phyloP scores from a whole-genome alignment of 2,797 vertebrate genomes.

The Otus scops region DNA sequence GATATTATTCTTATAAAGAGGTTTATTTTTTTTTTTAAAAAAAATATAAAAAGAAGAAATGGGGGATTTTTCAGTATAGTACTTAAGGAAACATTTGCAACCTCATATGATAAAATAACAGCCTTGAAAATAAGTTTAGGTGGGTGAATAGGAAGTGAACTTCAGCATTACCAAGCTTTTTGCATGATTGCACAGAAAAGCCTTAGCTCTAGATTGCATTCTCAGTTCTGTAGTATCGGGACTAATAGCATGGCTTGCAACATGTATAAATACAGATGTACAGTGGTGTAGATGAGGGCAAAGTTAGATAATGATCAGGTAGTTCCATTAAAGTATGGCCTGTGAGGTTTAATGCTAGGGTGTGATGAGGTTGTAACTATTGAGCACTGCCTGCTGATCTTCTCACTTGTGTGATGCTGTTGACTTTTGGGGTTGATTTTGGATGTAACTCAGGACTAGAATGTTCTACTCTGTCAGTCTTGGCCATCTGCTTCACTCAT shows the following conservation, averaged over 20 bases:
- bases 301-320: neutral
- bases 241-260: neutral
- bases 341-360: neutral
- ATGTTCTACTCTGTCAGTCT: neutral
- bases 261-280: neutral
- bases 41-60: neutral
- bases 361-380: neutral
- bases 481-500: neutral
- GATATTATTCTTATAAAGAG: neutral
- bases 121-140: neutral
- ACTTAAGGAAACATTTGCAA: neutral
- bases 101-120: neutral
- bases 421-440: neutral
- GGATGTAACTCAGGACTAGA: neutral
- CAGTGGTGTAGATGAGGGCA: neutral
- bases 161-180: neutral
- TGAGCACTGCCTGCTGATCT: neutral
- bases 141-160: neutral
- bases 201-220: neutral
- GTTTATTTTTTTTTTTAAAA: neutral
- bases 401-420: neutral
- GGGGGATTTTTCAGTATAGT: neutral
- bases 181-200: neutral
- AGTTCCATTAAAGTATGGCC: neutral
- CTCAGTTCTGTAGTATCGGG: neutral